Evolutionary conservation across 2,113 vertebrate genomes (phyloP), one percentile per base, ranked within the genome.

Genomic region (Coreoperca whiteheadi): DNA sequence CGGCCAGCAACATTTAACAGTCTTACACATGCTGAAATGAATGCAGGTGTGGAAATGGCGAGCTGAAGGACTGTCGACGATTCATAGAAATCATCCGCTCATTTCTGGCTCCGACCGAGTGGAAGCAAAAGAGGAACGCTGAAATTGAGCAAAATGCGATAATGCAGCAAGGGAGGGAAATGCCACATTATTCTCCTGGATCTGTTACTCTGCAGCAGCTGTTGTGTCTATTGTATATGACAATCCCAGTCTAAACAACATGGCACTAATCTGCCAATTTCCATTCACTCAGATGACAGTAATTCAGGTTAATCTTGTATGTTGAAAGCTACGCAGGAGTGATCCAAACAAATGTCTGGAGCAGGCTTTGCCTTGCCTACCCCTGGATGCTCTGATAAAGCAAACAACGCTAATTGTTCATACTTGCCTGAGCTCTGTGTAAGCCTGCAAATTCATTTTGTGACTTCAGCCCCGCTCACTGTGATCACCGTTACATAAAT

Each of bases 171-270:
- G 3, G 63, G 82, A 48, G 32, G 80, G 82, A 82, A 67, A 64
- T 56, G 34, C 81, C 75, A 34, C 82, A 83, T 91, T 87, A 75
- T 86, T 92, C 83, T 81, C 57, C 60, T 74, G 83, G 84, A 66
- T 84, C 75, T 87, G 88, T 86, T 91, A 83, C 85, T 84, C 68
- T 88, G 89, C 83, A 91, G 82, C 90, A 92, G 86, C 91, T 90
- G 89, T 84, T 88, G 88, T 88, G 80, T 85, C 82, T 88, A 89
- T 93, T 90, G 89, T 86, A 84, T 73, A 68, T 88, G 92, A 93
- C 94, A 92, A 92, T 87, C 78, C 84, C 82, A 92, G 88, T 90
- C 87, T 92, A 93, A 94, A 94, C 92, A 93, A 88, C 87, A 69
- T 79, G 78, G 86, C 89, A 89, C 90, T 92, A 93, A 94, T 93